These are phyloP conservation scores for Hydriomena furcata DNA, from an alignment of 2,888 invertebrate species.

Conservation along the genomic window DNA sequence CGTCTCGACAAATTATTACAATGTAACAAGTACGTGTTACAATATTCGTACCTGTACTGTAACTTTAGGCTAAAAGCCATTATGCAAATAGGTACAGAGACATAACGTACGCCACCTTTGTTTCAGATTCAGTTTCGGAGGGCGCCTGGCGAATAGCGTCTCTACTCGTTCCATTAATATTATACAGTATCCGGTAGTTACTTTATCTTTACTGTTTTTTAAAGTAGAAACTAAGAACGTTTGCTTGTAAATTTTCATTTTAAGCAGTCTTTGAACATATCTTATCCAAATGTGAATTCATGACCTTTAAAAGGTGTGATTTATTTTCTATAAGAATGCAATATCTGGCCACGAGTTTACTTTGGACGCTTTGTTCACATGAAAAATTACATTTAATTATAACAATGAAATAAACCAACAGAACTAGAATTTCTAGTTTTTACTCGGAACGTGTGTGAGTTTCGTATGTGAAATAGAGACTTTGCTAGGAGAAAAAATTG, in stretches of 20 bases:
- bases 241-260: conserved; percentile 47
- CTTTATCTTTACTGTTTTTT: conserved; percentile 35
- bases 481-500: neutral
- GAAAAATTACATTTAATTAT: too few species aligned
- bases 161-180: conserved; percentile 54
- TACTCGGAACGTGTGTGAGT: conserved; percentile 12
- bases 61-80: conserved; percentile 24
- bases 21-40: conserved; percentile 9
- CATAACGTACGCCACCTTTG: conserved; percentile 40
- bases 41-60: conserved; percentile 21
- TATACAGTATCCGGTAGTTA: conserved; percentile 70
- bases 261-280: conserved; percentile 70
- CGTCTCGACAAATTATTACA: conserved; percentile 1
- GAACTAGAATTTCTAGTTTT: conserved; percentile 26
- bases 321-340: conserved; percentile 1
- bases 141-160: conserved; percentile 57
- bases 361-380: neutral
- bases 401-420: conserved; percentile 26
- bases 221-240: conserved; percentile 48
- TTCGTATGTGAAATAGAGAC: conserved; percentile 1
- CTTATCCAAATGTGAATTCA: conserved; percentile 36
- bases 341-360: neutral
- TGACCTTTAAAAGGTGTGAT: conserved; percentile 33
- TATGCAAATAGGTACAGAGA: conserved; percentile 18
- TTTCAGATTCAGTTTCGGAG: conserved; percentile 61